Percentiles rank a stretch among this genome's conserved stretches.
phyloP scores from a whole-genome alignment of 2,113 vertebrate species.

The Tympanuchus pallidicinctus region DNA sequence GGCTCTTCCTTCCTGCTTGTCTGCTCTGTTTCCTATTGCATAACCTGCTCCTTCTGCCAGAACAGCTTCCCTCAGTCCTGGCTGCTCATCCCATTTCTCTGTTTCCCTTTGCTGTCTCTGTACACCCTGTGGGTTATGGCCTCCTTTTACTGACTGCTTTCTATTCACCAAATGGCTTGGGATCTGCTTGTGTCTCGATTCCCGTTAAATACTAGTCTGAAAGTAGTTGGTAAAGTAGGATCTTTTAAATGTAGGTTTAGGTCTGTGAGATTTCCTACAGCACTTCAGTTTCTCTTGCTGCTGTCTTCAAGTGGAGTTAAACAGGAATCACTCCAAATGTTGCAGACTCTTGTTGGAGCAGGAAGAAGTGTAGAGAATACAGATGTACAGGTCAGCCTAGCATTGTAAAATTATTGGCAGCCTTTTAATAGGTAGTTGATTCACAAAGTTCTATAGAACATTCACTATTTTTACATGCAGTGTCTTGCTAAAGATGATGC shows the following conservation, averaged over 20 bases:
- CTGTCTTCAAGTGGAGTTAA: neutral
- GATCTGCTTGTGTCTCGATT: neutral
- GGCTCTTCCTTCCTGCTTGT: constrained; percentile 25
- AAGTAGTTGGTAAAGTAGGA: neutral
- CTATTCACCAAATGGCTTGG: neutral
- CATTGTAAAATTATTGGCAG: neutral
- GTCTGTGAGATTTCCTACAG: neutral
- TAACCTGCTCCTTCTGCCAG: neutral
- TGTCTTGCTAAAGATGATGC: neutral
- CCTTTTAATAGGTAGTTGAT: neutral
- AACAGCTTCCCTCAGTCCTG: neutral
- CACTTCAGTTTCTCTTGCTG: neutral
- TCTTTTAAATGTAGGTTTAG: neutral
- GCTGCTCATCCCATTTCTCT: neutral
- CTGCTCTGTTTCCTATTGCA: neutral
- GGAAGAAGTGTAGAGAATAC: neutral
- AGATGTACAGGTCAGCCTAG: fast-evolving
- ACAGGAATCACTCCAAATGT: neutral
- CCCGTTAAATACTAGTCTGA: neutral
- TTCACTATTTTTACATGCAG: neutral
- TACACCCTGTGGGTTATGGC: neutral
- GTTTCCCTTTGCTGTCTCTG: neutral
- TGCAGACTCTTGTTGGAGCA: neutral
- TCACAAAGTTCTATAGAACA: neutral
- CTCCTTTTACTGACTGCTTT: neutral